Evolutionary conservation across 2,888 invertebrate species (phyloP).

Genomic region (Plagodis pulveraria): DNA sequence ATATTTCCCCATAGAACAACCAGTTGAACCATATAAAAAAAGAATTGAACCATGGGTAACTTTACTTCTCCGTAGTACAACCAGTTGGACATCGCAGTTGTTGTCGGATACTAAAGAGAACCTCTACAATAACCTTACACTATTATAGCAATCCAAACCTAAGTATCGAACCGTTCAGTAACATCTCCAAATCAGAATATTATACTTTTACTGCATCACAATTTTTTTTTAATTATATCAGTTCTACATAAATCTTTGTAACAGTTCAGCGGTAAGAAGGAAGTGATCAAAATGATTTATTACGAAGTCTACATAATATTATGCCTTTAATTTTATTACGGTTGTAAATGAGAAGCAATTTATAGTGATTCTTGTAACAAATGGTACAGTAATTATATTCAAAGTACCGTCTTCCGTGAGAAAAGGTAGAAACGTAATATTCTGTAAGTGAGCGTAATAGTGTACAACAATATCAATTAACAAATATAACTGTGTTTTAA

Average conservation of each 20-base stretch:
- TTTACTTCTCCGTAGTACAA: too few relatives aligned
- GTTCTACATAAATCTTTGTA: too few relatives aligned
- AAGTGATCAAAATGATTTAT: slow-evolving; percentile 41
- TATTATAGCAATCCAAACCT: slow-evolving; percentile 35
- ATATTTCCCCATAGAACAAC: too few relatives aligned
- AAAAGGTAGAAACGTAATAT: too few relatives aligned
- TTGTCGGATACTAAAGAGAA: too few relatives aligned
- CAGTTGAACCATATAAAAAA: too few relatives aligned
- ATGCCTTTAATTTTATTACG: slow-evolving; percentile 54
- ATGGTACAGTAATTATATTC: neutral
- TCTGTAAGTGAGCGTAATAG: too few relatives aligned
- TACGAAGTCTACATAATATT: slow-evolving; percentile 41
- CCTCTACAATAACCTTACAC: slow-evolving; percentile 30
- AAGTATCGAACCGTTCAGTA: slow-evolving; percentile 31
- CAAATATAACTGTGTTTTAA: too few relatives aligned
- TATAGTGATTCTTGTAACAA: slow-evolving; percentile 12
- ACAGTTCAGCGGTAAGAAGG: slow-evolving; percentile 43
- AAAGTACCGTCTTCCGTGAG: slow-evolving; percentile 3
- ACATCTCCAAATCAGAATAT: slow-evolving; percentile 32
- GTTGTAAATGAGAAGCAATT: slow-evolving; percentile 17
- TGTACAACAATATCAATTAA: too few relatives aligned
- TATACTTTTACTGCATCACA: slow-evolving; percentile 37
- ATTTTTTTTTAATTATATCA: slow-evolving; percentile 18
- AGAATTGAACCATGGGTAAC: too few relatives aligned
- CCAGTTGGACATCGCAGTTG: too few relatives aligned